Evolutionary conservation across 1,140 invertebrate species (phyloP), one percentile per base, ranked within the genome.

Genomic region (Drosophila varians): DNA sequence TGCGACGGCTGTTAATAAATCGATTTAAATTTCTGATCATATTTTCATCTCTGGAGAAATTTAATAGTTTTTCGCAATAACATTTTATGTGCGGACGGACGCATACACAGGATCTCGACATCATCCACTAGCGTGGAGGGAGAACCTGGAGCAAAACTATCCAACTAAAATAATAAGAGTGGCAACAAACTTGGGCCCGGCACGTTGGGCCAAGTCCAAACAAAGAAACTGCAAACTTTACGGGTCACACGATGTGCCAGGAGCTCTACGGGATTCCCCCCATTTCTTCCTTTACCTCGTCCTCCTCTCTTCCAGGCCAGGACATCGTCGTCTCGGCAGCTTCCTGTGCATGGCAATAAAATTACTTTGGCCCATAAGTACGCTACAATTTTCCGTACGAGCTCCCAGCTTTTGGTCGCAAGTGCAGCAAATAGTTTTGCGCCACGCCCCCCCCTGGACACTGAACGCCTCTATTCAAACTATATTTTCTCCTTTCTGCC

Each of bases 1-100:
- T 72, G 62, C 74, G 55, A 64, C 53, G 78, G 79, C 66, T 86
- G 80, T 86, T 88, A 89, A 88, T 88, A 88, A 88, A 84, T 88
- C 84, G 83, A 88, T 88, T 89, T 89, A 89, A 79, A 84, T 86
- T 86, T 83, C 83, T 89, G 72, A 77, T 79, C 77, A 87, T 90
- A 88, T 76, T 80, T 88, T 74, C 75, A 83, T 90, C 87, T 82
- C 87, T 64, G 18, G 87, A 87, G 87, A 90, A 90, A 90, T 90
- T 83, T 90, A 83, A 90, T 90, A 90, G 82, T 90, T 90, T 87
- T 68, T 70, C 53, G 72, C 80, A 86, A 86, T 86, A 86, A 80
- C 73, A 87, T 87, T 87, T 87, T 87, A 77, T 86, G 82, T 42
- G 72, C 52, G 47, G 54, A 54, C 52, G 47, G 54, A 54, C 57